Evolutionary conservation across 64 coral and sea anemone genomes (phyloP), one percentile per base, ranked within the genome.

Genomic region (Dendrophyllia cribrosa): DNA sequence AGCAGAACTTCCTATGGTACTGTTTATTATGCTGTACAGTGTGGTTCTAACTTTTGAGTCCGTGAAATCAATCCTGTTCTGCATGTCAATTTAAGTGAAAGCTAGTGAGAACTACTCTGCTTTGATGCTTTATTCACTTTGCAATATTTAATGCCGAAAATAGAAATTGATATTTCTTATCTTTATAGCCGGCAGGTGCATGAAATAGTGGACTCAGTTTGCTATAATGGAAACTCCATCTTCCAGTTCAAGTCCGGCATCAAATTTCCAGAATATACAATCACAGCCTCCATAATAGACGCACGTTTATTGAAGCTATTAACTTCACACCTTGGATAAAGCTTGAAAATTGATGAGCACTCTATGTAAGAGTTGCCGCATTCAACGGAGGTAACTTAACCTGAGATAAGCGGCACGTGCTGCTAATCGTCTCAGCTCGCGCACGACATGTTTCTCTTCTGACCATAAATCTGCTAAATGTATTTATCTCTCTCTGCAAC

Each of bases 331-430:
- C 20, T 44, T 43, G 70, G 4, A 10, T 14, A 45, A 15, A 9
- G 2, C 11, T 14, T 72, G 25, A 23, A 1, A 13, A 46, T 45
- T 5, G 25, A 69, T 69, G 25, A 23, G 66, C 15, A 44, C 26
- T 72, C 26, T 11, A 44, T 13, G 5, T 34, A 34, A 2, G 0
- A 34, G 34, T 34, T 0, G 53, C 12, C 12, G 12, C 53, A 9
- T 9, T 9, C 53, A 56, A 56, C 53, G 53, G 53, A 56, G 3
- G 53, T 56, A 12, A 56, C 53, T 56, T 56, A 56, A 56, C 53
- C 43, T 74, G 15, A 74, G 71, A 48, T 74, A 74, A 75, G 72
- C 72, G 72, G 72, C 72, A 75, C 72, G 45, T 75, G 72, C 72
- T 64, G 4, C 61, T 64, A 13, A 64, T 34, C 34, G 34, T 64